Evolutionary conservation across 2,113 vertebrate species (phyloP), one percentile per base, ranked within the genome.

Genomic region (Castor canadensis): DNA sequence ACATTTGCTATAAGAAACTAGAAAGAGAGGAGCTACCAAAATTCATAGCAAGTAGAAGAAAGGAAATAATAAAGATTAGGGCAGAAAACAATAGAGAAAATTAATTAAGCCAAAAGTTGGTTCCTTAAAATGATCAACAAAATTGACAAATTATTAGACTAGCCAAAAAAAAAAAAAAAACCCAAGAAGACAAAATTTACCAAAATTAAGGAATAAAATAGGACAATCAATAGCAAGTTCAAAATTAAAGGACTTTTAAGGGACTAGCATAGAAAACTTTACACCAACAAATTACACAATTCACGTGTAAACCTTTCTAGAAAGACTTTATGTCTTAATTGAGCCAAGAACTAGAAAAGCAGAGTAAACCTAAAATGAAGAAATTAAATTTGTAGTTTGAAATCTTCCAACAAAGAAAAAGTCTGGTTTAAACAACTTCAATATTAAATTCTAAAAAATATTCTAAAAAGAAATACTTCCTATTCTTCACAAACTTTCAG

Each of bases 361-460:
- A 81, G 30, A 88, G 83, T 81, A 67, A 45, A 79, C 3, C 17
- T 35, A 52, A 93, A 86, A 19, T 62, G 66, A 73, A 84, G 62
- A 76, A 91, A 71, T 64, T 28, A 92, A 91, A 58, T 75, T 49
- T 71, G 15, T 47, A 40, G 84, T 87, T 83, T 47, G 38, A 80
- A 54, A 73, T 32, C 67, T 81, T 89, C 47, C 60, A 47, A 64
- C 45, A 79, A 83, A 47, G 66, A 52, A 60, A 89, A 64, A 60
- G 32, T 47, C 69, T 87, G 15, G 9, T 2, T 11, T 32, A 87
- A 83, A 38, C 69, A 26, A 62, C 82, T 95, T 89, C 32, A 28
- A 54, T 89, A 85, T 12, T 91, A 30, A 94, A 67, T 86, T 92
- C 32, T 43, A 89, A 82, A 35, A 69, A 93, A 87, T 87, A 87